Conservation (phyloP, 2,797 vertebrate species). For the Antrozous pallidus region DNA sequence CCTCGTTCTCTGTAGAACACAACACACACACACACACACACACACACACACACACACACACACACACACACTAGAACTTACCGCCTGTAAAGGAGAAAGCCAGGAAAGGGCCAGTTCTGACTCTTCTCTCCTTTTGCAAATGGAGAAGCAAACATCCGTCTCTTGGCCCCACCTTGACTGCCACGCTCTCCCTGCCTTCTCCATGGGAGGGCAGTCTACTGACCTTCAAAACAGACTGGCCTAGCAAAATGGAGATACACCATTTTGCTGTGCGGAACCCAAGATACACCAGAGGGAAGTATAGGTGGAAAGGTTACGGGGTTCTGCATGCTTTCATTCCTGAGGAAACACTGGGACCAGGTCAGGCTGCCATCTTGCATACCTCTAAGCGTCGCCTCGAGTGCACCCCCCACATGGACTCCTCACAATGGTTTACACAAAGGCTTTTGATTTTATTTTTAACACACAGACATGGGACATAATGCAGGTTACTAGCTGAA, state of each 20-base stretch:
- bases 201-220: not conserved
- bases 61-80: not conserved
- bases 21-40: not conserved
- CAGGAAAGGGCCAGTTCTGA: not conserved
- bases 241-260: not conserved
- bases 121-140: not conserved
- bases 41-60: not conserved
- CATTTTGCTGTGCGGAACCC: not conserved
- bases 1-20: not conserved
- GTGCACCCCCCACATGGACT: not conserved
- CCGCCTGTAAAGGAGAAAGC: no score
- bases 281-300: no score
- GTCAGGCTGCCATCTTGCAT: accelerated
- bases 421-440: not conserved
- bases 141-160: accelerated
- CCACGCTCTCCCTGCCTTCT: not conserved
- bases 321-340: not conserved
- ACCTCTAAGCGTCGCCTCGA: accelerated
- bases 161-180: not conserved
- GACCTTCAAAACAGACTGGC: not conserved
- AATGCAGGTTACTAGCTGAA: not conserved
- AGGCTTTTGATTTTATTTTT: slow-evolving; percentile 23
- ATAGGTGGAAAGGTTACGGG: accelerated
- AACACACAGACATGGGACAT: slow-evolving; percentile 7
- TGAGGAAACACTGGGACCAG: not conserved